Conservation (phyloP, 1,140 invertebrate genomes). For the roundworm (Caenorhabditis elegans) region WBcel235 BX284602.5:11747001-11747500, state of each 20-base stretch:
- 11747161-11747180: constrained; percentile 21
- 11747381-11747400: background rate
- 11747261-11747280: background rate
- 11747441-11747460: constrained; percentile 17
- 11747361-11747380: background rate
- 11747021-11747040: constrained; percentile 13
- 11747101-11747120: background rate
- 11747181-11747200: constrained; percentile 6
- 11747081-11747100: constrained; percentile 33
- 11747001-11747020: constrained; percentile 26
- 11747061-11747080: constrained; percentile 26
- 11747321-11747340: constrained; percentile 26
- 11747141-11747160: background rate
- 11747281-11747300: background rate
- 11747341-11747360: constrained; percentile 28
- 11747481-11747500: constrained; percentile 4
- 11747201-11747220: constrained; percentile 26
- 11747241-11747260: constrained; percentile 8
- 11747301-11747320: constrained; percentile 17
- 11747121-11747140: constrained; percentile 7
- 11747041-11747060: background rate
- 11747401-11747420: constrained; percentile 31
- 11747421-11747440: constrained; percentile 16
- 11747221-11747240: constrained; percentile 25
- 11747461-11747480: constrained; percentile 1